phyloP scores from a whole-genome alignment of 2,113 vertebrate genomes.

The Hepsetus odoe region DNA sequence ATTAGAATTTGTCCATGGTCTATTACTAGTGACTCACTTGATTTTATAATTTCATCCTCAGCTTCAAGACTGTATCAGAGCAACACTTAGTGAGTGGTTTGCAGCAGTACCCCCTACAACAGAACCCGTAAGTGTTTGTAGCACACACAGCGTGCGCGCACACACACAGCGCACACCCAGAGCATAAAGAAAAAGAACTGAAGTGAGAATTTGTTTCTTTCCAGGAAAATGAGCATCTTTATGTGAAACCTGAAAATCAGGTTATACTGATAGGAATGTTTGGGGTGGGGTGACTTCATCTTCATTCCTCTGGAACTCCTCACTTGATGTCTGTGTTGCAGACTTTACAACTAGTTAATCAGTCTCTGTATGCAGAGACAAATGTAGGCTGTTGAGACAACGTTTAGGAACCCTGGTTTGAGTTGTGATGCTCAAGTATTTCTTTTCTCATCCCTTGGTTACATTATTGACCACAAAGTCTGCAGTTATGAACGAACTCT shows the following conservation, averaged over 20 bases:
- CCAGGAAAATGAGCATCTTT: not conserved
- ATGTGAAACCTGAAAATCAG: not conserved
- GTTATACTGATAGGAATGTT: not conserved
- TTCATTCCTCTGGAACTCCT: not conserved
- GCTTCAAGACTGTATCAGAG: slow-evolving; percentile 95
- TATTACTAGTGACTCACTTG: not conserved
- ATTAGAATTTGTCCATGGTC: no score
- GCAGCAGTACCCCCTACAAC: slow-evolving; percentile 72
- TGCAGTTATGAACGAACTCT: slow-evolving; percentile 58
- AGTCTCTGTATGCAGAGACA: not conserved
- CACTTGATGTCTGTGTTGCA: not conserved
- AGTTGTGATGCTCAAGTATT: not conserved
- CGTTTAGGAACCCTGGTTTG: not conserved
- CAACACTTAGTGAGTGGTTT: slow-evolving; percentile 90
- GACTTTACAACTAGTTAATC: not conserved
- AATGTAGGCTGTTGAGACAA: not conserved
- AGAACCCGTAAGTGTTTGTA: slow-evolving; percentile 72
- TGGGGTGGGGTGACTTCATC: not conserved
- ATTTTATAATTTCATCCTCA: slow-evolving; percentile 64
- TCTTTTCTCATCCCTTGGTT: no score
- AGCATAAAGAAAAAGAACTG: not conserved
- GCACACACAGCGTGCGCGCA: not conserved
- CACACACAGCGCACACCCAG: not conserved
- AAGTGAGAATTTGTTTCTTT: not conserved
- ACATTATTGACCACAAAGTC: not conserved